Evolutionary conservation across 2,888 invertebrate genomes (phyloP), one percentile per base, ranked within the genome.

Genomic region (Dysmachus trigonus): DNA sequence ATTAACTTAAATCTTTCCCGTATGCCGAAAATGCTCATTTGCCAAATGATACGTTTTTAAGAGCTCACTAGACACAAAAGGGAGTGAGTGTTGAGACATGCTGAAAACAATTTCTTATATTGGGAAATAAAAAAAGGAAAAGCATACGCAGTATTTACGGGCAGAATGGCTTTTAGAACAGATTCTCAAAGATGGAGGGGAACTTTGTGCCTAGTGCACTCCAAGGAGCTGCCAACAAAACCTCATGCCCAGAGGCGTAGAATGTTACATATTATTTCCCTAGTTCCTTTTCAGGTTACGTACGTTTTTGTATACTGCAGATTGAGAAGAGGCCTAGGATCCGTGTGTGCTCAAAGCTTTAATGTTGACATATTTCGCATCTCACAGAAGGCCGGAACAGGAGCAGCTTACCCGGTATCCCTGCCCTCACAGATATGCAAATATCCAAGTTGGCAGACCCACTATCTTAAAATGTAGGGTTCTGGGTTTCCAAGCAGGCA

Each of bases 301-400:
- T 38, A 76, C 76, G 76, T 35, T 76, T 76, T 76, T 76, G 18
- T 76, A 35, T 76, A 10, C 5, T 33, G 30, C 27, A 33, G 33
- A 31, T 22, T 76, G 22, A 41, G 8, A 27, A 35, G 35, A 76
- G 47, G 2, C 73, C 73, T 73, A 35, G 73, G n/a, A 10, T 73
- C 27, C 33, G 73, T 73, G 31, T 22, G 22, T 15, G 79, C 51
- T 79, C 30, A 79, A 51, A 79, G 51, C 47, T 51, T 41, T 27
- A 47, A 47, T 51, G 79, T 79, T 79, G 79, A 79, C 51, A 79
- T 51, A 79, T 51, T 79, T 51, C 79, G 30, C 79, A 30, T 79
- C 51, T 51, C 31, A 31, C 31, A 27, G 31, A 22, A 47, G 79
- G 27, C 13, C 10, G 62, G 22, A 27, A 62, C 27, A 62, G 10